phyloP scores from a whole-genome alignment of 1,140 invertebrate species.

The Doryteuthis pealeii region DNA sequence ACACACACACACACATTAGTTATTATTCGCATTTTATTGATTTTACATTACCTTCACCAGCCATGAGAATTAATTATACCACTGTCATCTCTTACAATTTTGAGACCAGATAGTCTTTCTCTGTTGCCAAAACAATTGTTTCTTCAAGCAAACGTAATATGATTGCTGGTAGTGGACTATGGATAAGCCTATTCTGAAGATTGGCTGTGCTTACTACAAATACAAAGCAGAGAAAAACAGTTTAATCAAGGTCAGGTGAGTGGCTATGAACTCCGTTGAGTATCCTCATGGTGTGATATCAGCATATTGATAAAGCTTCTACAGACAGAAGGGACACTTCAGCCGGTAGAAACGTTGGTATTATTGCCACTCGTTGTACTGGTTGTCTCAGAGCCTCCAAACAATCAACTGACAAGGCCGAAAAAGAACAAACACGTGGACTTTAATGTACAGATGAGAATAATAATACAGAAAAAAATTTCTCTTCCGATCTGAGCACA shows the following conservation, averaged over 20 bases:
- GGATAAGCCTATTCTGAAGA: slow-evolving; percentile 99
- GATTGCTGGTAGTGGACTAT: slow-evolving; percentile 98
- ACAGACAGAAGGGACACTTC: slow-evolving; percentile 97
- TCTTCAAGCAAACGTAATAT: no score
- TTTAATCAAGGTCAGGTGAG: slow-evolving; percentile 86
- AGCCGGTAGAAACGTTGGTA: slow-evolving; percentile 97
- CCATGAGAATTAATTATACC: no score
- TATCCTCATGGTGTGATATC: slow-evolving; percentile 99
- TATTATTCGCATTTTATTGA: no score
- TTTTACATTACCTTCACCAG: no score
- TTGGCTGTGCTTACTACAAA: slow-evolving; percentile 98
- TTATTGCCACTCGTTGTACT: slow-evolving; percentile 99
- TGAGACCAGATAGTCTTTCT: no score
- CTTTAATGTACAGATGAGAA: no score
- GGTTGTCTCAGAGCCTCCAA: slow-evolving; percentile 91
- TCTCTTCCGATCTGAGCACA: no score
- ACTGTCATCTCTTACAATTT: no score
- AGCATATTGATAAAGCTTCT: slow-evolving; percentile 99
- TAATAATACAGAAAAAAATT: no score
- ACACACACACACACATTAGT: slow-evolving; percentile 19
- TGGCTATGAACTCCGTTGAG: slow-evolving; percentile 84
- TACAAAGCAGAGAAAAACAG: slow-evolving; percentile 99
- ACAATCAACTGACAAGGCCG: slow-evolving; percentile 33
- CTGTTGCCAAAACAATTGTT: no score
- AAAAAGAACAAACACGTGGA: slow-evolving; percentile 43